phyloP scores from a whole-genome alignment of 2,797 vertebrate species.

The Chloroceryle inda region DNA sequence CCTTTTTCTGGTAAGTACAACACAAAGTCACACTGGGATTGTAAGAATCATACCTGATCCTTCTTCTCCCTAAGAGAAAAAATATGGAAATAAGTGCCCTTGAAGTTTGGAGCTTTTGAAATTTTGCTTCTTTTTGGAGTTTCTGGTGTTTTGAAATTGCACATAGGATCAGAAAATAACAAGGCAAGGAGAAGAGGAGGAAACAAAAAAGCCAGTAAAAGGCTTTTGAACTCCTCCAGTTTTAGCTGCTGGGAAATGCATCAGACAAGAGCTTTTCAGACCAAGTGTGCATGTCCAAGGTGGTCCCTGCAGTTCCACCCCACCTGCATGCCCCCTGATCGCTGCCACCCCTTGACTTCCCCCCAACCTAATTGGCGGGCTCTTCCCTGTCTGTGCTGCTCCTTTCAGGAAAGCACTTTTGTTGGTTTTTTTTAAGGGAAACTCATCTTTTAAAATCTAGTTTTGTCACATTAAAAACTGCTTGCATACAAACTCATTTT shows the following conservation, averaged over 20 bases:
- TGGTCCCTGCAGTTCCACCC: neutral
- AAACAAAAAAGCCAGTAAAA: neutral
- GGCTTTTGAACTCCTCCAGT: neutral
- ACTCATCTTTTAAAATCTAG: neutral
- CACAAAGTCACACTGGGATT: neutral
- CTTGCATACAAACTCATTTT: neutral
- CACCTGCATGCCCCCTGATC: neutral
- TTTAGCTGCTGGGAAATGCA: neutral
- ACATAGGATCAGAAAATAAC: neutral
- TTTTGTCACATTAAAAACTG: neutral
- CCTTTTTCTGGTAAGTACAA: neutral
- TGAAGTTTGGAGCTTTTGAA: neutral
- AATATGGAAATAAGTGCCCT: neutral
- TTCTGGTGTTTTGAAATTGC: neutral
- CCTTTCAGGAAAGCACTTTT: neutral
- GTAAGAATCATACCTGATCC: neutral
- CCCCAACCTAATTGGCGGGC: neutral
- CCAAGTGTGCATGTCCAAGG: neutral
- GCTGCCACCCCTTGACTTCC: neutral
- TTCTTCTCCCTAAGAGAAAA: neutral
- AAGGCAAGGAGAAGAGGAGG: neutral
- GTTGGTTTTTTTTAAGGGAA: neutral
- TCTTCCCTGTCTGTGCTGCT: neutral
- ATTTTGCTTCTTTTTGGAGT: neutral
- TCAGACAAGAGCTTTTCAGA: neutral